Conservation (phyloP, 2,797 vertebrate species). For the Avahi laniger region DNA sequence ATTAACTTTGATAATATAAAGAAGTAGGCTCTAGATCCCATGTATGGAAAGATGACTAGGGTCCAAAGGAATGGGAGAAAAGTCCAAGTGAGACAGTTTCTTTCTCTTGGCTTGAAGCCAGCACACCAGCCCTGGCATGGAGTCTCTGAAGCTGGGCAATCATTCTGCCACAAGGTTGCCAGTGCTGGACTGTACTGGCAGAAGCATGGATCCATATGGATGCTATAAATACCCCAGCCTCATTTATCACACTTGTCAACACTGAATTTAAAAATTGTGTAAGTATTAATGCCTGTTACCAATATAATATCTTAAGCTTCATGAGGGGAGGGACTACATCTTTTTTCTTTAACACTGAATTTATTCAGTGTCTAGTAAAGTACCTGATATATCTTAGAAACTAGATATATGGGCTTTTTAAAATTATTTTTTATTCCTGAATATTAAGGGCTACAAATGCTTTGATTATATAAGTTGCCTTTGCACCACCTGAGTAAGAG, state of each 20-base stretch:
- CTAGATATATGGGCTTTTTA: not conserved
- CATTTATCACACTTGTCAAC: not conserved
- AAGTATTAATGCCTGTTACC: not conserved
- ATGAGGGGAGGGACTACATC: not conserved
- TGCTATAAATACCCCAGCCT: not conserved
- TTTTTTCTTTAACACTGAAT: not conserved
- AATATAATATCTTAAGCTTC: not conserved
- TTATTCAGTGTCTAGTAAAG: not conserved
- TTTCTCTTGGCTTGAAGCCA: not conserved
- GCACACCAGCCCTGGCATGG: too few species aligned
- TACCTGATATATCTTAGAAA: not conserved
- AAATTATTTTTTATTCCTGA: too few species aligned
- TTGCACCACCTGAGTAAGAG: too few species aligned
- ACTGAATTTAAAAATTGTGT: not conserved
- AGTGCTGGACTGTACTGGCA: not conserved
- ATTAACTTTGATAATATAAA: not conserved
- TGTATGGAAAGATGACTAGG: not conserved
- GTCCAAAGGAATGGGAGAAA: not conserved
- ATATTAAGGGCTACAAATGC: too few species aligned
- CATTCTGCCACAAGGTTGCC: not conserved
- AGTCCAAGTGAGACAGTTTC: not conserved
- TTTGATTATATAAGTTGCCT: too few species aligned
- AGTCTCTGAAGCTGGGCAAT: not conserved
- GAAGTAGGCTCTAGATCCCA: not conserved
- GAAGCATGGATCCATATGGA: not conserved